These are phyloP conservation scores for Todiramphus chloris DNA, from an alignment of 2,113 vertebrate species.

Conservation along the genomic window DNA sequence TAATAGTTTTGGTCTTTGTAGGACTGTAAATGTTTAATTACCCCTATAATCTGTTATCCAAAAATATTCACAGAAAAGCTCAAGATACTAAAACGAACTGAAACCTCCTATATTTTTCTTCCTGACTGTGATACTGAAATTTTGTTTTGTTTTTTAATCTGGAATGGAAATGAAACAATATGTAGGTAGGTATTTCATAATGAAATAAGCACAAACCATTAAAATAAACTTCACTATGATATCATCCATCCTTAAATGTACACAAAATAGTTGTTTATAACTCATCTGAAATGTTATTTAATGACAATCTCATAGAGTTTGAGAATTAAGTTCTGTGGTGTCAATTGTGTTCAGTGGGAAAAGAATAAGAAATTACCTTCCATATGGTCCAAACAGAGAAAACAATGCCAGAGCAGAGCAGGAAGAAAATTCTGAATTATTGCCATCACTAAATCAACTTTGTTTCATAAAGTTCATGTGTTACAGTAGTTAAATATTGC, in stretches of 20 bases:
- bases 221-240: background rate
- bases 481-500: background rate
- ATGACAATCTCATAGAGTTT: background rate
- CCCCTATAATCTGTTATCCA: background rate
- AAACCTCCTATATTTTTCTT: background rate
- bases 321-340: background rate
- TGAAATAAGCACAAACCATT: background rate
- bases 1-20: background rate
- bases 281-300: background rate
- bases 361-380: background rate
- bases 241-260: background rate
- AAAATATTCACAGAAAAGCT: background rate
- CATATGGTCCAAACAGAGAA: background rate
- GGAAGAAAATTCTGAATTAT: slow-evolving; percentile 7
- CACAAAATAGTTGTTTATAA: background rate
- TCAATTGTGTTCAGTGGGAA: background rate
- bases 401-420: background rate
- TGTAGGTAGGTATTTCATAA: background rate
- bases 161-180: background rate
- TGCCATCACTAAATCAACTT: background rate
- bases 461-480: background rate
- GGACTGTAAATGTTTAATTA: background rate
- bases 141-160: background rate
- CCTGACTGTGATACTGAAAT: background rate
- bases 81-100: background rate